Evolutionary conservation across 1,140 invertebrate genomes (phyloP).

Genomic region (Adelges cooleyi): DNA sequence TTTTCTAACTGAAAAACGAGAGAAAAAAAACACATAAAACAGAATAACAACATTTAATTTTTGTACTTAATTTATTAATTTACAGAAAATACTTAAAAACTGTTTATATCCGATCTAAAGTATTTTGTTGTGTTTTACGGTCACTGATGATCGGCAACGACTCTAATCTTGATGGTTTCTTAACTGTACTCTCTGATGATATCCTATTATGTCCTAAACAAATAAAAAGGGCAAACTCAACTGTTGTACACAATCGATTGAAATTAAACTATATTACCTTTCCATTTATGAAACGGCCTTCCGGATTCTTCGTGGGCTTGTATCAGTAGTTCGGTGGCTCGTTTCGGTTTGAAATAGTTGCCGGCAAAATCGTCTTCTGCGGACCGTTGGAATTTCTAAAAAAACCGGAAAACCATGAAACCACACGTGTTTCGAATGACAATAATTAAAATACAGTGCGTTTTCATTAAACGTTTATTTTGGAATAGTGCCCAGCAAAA

Average conservation of each 20-base stretch:
- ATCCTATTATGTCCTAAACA: neutral
- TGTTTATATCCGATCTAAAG: slow-evolving; percentile 33
- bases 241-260: no score
- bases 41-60: no score
- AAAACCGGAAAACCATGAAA: neutral
- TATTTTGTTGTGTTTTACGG: slow-evolving; percentile 32
- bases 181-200: slow-evolving; percentile 27
- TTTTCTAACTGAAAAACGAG: no score
- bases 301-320: slow-evolving; percentile 40
- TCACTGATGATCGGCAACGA: slow-evolving; percentile 31
- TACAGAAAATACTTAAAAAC: no score
- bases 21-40: no score
- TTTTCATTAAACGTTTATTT: no score
- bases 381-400: slow-evolving; percentile 43
- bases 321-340: slow-evolving; percentile 48
- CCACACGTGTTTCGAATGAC: no score
- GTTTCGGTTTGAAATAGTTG: slow-evolving; percentile 57
- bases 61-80: no score
- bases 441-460: no score
- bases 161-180: slow-evolving; percentile 32
- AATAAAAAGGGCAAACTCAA: no score
- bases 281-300: slow-evolving; percentile 43
- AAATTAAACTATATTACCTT: slow-evolving; percentile 37
- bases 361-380: slow-evolving; percentile 53
- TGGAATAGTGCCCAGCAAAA: no score